phyloP scores from a whole-genome alignment of 2,888 invertebrate genomes.

The Harpagoxenus sublaevis region DNA sequence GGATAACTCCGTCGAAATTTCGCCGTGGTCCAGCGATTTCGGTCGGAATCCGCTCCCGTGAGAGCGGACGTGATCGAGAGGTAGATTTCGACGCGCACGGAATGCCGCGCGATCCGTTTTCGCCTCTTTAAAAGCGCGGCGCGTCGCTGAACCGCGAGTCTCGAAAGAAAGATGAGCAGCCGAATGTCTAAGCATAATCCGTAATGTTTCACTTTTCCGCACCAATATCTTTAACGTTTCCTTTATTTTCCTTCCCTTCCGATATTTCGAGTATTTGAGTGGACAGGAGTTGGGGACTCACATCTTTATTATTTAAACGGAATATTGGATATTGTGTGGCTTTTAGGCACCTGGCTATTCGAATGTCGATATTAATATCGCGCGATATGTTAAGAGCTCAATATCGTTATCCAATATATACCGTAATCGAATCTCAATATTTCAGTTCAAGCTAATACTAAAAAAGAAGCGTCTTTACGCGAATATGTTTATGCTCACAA shows the following conservation, averaged over 20 bases:
- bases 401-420: constrained; percentile 34
- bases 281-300: neutral
- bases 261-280: constrained; percentile 1
- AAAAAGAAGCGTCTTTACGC: neutral
- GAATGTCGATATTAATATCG: constrained; percentile 16
- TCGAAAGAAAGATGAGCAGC: neutral
- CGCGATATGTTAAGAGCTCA: neutral
- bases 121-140: neutral
- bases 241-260: neutral
- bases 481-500: neutral
- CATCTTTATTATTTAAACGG: constrained; percentile 20
- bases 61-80: constrained; percentile 37
- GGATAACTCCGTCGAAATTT: neutral
- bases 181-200: neutral
- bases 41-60: constrained; percentile 20
- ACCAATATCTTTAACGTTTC: neutral
- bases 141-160: neutral
- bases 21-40: neutral
- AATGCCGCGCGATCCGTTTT: constrained; percentile 2
- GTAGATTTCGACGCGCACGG: constrained; percentile 1
- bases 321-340: constrained; percentile 11
- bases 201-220: neutral
- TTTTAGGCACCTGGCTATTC: neutral
- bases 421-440: constrained; percentile 30
- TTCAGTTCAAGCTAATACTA: constrained; percentile 7